Conservation (phyloP, 1,140 invertebrate genomes). For the Triops longicaudatus region DNA sequence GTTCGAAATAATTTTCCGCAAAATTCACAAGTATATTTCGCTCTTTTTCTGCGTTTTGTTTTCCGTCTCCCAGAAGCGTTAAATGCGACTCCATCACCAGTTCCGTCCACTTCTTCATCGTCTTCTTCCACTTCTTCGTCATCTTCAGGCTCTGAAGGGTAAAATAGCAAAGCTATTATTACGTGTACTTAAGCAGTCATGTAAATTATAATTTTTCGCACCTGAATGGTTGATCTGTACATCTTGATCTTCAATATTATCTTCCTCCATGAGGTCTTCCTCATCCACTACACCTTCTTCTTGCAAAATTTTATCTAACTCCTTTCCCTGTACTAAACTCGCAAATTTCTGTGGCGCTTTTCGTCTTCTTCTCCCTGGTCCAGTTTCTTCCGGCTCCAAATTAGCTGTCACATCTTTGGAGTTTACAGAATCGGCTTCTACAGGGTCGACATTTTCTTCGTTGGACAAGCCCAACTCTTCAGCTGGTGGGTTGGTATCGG, state of each 20-base stretch:
- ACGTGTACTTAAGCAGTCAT: neutral
- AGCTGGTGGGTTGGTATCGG: neutral
- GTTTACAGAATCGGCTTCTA: neutral
- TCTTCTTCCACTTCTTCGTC: conserved; percentile 40
- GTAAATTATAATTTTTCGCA: neutral
- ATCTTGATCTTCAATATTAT: conserved; percentile 27
- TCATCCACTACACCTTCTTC: conserved; percentile 52
- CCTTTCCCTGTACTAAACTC: conserved; percentile 50
- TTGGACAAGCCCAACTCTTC: neutral
- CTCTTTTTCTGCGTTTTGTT: conserved; percentile 43
- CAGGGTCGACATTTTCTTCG: neutral
- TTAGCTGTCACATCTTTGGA: neutral
- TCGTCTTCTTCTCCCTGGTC: conserved; percentile 45
- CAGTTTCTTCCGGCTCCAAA: conserved; percentile 37
- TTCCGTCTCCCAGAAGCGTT: conserved; percentile 39
- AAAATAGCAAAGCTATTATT: neutral
- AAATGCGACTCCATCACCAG: conserved; percentile 44
- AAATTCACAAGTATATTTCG: conserved; percentile 45
- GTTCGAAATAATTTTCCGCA: conserved; percentile 48
- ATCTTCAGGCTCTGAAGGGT: neutral
- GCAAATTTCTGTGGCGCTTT: conserved; percentile 51
- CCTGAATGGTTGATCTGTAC: conserved; percentile 21
- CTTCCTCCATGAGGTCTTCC: conserved; percentile 29
- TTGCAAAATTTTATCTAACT: conserved; percentile 59
- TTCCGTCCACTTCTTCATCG: conserved; percentile 49